These are phyloP conservation scores for Tichodroma muraria DNA, from an alignment of 2,113 vertebrate species.

Conservation along the genomic window DNA sequence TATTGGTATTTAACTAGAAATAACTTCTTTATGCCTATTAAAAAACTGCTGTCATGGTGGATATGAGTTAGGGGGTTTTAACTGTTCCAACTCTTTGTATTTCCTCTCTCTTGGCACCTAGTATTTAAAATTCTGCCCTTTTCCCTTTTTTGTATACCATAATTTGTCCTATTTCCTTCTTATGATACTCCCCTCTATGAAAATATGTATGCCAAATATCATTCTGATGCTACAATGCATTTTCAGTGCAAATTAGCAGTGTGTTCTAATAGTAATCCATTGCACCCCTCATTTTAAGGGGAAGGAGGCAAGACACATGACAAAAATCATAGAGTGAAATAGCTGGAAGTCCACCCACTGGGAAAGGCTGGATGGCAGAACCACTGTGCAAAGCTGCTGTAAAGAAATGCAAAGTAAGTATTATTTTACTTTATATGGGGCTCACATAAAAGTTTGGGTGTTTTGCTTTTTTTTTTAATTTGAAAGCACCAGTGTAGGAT, in stretches of 20 bases:
- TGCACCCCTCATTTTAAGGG: conserved; percentile 57
- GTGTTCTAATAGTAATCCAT: conserved; percentile 20
- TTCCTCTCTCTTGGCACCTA: not conserved
- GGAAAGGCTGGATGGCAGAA: conserved; percentile 68
- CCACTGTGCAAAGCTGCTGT: conserved; percentile 60
- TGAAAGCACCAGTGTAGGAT: not conserved
- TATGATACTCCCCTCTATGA: not conserved
- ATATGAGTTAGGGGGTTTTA: not conserved
- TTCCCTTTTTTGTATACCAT: not conserved
- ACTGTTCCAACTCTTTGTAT: not conserved
- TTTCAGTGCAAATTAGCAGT: not conserved
- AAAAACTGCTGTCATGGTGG: not conserved
- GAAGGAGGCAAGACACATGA: conserved; percentile 60
- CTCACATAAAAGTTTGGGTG: not conserved
- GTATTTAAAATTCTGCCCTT: not conserved
- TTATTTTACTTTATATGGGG: not conserved
- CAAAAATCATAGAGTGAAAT: conserved; percentile 62
- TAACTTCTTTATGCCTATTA: not conserved
- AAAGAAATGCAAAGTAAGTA: conserved; percentile 70
- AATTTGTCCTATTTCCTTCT: not conserved
- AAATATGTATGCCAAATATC: not conserved
- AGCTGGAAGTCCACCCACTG: conserved; percentile 43
- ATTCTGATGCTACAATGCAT: not conserved
- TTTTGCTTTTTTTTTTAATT: not conserved
- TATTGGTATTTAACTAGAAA: not conserved